Base-by-base conservation (phyloP, 2,888 invertebrate species). In the Petrolisthes manimaculis region DNA sequence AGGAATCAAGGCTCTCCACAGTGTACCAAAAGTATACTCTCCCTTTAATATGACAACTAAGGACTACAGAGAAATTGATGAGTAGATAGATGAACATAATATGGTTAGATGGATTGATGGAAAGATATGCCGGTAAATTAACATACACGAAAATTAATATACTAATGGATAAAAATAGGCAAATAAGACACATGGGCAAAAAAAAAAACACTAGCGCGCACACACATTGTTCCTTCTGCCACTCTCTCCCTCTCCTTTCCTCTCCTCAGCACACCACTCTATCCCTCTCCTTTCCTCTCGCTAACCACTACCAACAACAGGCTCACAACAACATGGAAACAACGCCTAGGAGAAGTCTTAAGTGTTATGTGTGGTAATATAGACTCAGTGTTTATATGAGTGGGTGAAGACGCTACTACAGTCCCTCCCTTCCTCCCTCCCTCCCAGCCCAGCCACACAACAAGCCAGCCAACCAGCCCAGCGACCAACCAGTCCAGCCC, bases 341-440 rank as follows among this genome's bases (percentile, higher is more conserved):
- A 24, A 55, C 56, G 56, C 55, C 61, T 56, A 9, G 55, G 61
- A 37, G 56, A n/a, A 12, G 14, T 56, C 55, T n/a, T 80, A 80
- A 80, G 80, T 80, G 80, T 12, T 80, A 80, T 55, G 24, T 24
- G 61, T 24, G 14, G 80, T 80, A 80, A 80, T 80, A 54, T 56
- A 56, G 21, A n/a, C 24, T 54, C 55, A 24, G 56, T 80, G 80
- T 80, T 80, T 80, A 80, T 80, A 80, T 54, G 78, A 80, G 80
- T 9, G 80, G 80, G 55, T 78, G 78, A 78, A 78, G 78, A 54
- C 37, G 78, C 18, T 53, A 53, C 54, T 78, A 51, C 37, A 37
- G 37, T 37, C 37, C 37, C 37, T 37, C 37, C 37, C 37, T 37
- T 2, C 37, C 37, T 37, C 37, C 37, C 37, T 37, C 37, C 37